phyloP scores from a whole-genome alignment of 2,113 vertebrate species.

The Dendropsophus ebraccatus region DNA sequence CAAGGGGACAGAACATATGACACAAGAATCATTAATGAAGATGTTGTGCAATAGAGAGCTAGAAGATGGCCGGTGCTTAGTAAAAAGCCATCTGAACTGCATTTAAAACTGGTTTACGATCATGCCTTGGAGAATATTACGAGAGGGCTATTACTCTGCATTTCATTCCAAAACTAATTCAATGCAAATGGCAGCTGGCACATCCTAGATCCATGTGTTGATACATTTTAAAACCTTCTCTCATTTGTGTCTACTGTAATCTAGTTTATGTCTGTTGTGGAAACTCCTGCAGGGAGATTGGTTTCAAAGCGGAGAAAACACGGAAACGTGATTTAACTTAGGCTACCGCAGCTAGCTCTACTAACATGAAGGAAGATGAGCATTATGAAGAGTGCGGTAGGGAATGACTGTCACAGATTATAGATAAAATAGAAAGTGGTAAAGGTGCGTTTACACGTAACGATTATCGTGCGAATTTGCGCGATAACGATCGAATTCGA shows the following conservation, averaged over 20 bases:
- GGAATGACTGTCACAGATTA: not conserved
- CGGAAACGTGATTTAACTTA: not conserved
- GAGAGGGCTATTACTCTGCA: conserved; percentile 44
- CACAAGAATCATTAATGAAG: conserved; percentile 43
- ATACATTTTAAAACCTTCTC: conserved; percentile 59
- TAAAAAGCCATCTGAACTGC: conserved; percentile 52
- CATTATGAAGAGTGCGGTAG: not conserved
- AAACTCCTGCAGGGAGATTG: conserved; percentile 43
- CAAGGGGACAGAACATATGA: conserved; percentile 55
- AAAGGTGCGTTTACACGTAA: too few relatives aligned
- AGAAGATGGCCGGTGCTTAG: conserved; percentile 50
- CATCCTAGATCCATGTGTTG: conserved; percentile 50
- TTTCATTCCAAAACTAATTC: conserved; percentile 53
- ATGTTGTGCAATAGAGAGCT: conserved; percentile 25
- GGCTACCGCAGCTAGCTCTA: not conserved
- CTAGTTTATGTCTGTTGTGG: conserved; percentile 38
- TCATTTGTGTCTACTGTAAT: conserved; percentile 46
- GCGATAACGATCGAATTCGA: too few relatives aligned
- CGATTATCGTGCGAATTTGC: too few relatives aligned
- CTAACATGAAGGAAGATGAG: not conserved
- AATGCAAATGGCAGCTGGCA: conserved; percentile 45
- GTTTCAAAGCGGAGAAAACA: conserved; percentile 5
- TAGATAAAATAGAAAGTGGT: not conserved
- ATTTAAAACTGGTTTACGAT: conserved; percentile 53
- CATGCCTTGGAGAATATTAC: conserved; percentile 49